A percentile compares a stretch with the other conserved stretches of the same genome.
Evolutionary conservation across 2,888 invertebrate species (phyloP).

Genomic region (Hymenopus coronatus): DNA sequence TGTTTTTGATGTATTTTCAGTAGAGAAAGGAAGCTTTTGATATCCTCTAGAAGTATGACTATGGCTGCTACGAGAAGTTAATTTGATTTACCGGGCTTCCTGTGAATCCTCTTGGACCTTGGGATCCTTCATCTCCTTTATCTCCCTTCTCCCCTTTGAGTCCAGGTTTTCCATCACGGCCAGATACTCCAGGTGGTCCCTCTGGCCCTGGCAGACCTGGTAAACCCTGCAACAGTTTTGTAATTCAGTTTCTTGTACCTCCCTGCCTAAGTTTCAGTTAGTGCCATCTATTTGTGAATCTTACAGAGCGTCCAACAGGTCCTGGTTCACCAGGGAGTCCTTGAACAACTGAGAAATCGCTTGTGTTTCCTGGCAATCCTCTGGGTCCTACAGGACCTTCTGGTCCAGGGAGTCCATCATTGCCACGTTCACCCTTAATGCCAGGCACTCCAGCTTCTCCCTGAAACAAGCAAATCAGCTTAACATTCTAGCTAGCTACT

Average conservation of each 20-base stretch:
- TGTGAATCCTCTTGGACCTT: conserved; percentile 39
- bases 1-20: no score
- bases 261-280: no score
- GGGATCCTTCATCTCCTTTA: conserved; percentile 40
- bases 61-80: not conserved
- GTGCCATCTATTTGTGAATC: not conserved
- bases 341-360: conserved; percentile 43
- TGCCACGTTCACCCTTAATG: conserved; percentile 30
- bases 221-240: conserved; percentile 31
- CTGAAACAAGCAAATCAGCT: not conserved
- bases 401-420: conserved; percentile 39
- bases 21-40: not conserved
- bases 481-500: no score
- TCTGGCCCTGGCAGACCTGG: conserved; percentile 42
- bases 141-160: conserved; percentile 40
- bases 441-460: conserved; percentile 26
- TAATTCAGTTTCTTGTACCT: not conserved
- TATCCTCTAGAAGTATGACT: no score
- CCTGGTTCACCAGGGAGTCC: conserved; percentile 42
- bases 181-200: conserved; percentile 43
- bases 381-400: conserved; percentile 45
- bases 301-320: conserved; percentile 19
- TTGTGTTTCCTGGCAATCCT: conserved; percentile 41
- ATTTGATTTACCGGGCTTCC: conserved; percentile 36
- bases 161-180: conserved; percentile 40